Evolutionary conservation across 64 coral and sea anemone genomes (phyloP).

Genomic region (Montipora foliosa): DNA sequence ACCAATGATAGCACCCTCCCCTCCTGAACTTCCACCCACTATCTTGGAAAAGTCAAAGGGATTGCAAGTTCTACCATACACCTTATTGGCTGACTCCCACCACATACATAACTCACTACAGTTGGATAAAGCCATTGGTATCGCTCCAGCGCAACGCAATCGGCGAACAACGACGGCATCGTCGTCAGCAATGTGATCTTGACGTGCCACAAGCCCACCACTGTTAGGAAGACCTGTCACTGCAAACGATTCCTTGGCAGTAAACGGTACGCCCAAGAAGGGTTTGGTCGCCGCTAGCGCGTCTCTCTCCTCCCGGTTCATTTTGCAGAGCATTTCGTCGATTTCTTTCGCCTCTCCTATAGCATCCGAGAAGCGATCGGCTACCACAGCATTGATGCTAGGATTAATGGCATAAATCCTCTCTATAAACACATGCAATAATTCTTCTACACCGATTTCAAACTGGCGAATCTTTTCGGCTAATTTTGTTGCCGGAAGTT

Average conservation of each 20-base stretch:
- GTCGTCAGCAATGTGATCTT: constrained; percentile 60
- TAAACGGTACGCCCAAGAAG: constrained; percentile 91
- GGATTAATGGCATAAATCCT: constrained; percentile 85
- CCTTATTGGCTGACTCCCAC: constrained; percentile 93
- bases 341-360: constrained; percentile 75
- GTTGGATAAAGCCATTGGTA: constrained; percentile 85
- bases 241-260: constrained; percentile 91
- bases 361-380: constrained; percentile 88
- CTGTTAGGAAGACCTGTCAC: constrained; percentile 83
- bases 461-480: constrained; percentile 85
- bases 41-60: constrained; percentile 84
- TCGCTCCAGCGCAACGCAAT: constrained; percentile 80
- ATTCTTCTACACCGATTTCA: constrained; percentile 78
- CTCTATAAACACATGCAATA: constrained; percentile 79
- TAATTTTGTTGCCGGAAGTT: constrained; percentile 67
- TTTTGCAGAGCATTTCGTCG: constrained; percentile 72
- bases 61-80: constrained; percentile 90
- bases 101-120: constrained; percentile 97
- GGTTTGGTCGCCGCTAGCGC: constrained; percentile 61
- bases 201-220: constrained; percentile 88
- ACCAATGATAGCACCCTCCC: constrained; percentile 86
- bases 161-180: constrained; percentile 80
- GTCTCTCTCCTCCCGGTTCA: constrained; percentile 62
- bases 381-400: constrained; percentile 87
- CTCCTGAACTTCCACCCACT: constrained; percentile 92